Evolutionary conservation across 2,797 vertebrate genomes (phyloP).

Genomic region (Phoxinus dragarum): DNA sequence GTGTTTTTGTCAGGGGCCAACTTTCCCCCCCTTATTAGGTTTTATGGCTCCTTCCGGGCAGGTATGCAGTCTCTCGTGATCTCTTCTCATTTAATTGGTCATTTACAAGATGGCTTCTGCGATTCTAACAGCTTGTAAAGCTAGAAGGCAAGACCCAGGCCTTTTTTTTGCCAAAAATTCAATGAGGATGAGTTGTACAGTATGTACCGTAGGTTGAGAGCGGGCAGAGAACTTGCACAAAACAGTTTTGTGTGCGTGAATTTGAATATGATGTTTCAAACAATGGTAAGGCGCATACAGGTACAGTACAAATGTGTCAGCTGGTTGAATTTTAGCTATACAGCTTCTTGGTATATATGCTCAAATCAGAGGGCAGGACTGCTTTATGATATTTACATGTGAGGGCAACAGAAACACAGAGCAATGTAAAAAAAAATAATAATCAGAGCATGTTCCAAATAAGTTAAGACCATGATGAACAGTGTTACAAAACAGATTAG

Average conservation of each 20-base stretch:
- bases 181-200: slow-evolving; percentile 21
- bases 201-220: slow-evolving; percentile 16
- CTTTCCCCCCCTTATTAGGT: slow-evolving; percentile 55
- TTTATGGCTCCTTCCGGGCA: slow-evolving; percentile 71
- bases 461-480: not conserved
- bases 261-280: slow-evolving; percentile 8
- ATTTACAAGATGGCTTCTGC: slow-evolving; percentile 71
- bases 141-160: slow-evolving; percentile 55
- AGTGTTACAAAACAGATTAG: too few species aligned
- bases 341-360: not conserved
- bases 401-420: not conserved
- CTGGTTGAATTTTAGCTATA: not conserved
- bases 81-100: slow-evolving; percentile 70
- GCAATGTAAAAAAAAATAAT: not conserved
- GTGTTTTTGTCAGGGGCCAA: slow-evolving; percentile 50
- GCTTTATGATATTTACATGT: not conserved
- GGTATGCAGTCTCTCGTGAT: slow-evolving; percentile 68
- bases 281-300: not conserved
- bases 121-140: slow-evolving; percentile 70
- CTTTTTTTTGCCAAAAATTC: slow-evolving; percentile 41
- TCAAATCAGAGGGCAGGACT: not conserved
- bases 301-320: not conserved
- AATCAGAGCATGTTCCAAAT: not conserved
- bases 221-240: not conserved
- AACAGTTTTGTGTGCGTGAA: not conserved